Conservation (phyloP, 2,113 vertebrate genomes). For the Phalacrocorax aristotelis region DNA sequence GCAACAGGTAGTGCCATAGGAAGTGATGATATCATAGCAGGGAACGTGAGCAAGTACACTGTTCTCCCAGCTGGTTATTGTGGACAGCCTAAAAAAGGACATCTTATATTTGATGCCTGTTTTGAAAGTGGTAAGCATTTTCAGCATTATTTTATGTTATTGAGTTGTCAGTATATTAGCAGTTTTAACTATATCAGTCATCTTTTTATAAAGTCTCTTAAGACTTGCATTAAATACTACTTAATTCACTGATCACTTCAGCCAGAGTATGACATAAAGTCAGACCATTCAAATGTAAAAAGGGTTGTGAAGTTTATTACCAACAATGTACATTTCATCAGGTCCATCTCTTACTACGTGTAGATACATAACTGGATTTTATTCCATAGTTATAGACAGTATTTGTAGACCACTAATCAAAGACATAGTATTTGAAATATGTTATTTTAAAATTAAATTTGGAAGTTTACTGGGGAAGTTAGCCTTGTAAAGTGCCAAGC, state of each 20-base stretch:
- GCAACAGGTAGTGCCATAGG: conserved; percentile 81
- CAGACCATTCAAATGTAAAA: not conserved
- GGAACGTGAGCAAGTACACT: conserved; percentile 89
- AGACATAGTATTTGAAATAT: not conserved
- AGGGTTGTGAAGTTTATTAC: not conserved
- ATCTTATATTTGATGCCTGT: conserved; percentile 95
- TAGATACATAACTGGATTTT: not conserved
- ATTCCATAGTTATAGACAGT: not conserved
- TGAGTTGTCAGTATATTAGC: not conserved
- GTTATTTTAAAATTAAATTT: not conserved
- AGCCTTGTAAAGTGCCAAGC: not conserved
- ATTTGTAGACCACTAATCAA: not conserved
- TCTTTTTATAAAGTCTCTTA: not conserved
- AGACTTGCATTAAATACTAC: not conserved
- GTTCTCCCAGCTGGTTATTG: conserved; percentile 84
- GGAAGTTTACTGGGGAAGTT: not conserved
- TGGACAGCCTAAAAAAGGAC: conserved; percentile 86
- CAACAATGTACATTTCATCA: not conserved
- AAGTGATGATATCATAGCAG: conserved; percentile 88
- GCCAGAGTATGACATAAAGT: not conserved
- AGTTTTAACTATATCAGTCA: not conserved
- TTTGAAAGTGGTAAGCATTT: conserved; percentile 94
- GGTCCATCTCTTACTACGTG: not conserved
- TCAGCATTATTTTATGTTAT: not conserved
- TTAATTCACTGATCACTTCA: not conserved